Evolutionary conservation across 2,113 vertebrate genomes (phyloP), one percentile per base, ranked within the genome.

Genomic region (Erythrocercus mccallii): DNA sequence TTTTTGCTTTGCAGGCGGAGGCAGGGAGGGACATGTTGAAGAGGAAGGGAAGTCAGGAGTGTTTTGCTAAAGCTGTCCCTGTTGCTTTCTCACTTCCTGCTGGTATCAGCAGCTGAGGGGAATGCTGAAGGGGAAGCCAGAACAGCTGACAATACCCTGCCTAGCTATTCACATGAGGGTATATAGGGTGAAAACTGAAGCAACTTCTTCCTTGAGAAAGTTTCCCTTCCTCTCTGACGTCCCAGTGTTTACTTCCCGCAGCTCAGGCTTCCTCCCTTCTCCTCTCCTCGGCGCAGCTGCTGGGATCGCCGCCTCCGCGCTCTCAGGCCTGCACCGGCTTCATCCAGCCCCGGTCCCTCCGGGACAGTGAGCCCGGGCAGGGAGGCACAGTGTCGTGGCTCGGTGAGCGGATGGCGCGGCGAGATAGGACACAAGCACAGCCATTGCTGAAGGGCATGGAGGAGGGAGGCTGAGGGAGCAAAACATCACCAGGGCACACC

Each of bases 261-360:
- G 20, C 7, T 10, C 35, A 56, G 21, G 10, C 9, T 69, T 28
- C 22, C 40, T 33, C 45, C 47, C 30, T 31, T 28, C 54, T 73
- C 9, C 40, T n/a, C n/a, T 15, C 14, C 19, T 10, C 21, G 9
- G 27, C 0, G 2, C 25, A 35, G 47, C 51, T 70, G 38, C 42
- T 12, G 44, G 42, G 1, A 24, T 15, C 8, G 72, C 22, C 6
- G 0, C 5, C 25, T 10, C 24, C 5, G 25, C 0, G 0, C 17
- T 10, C 7, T 48, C 6, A 2, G 40, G 30, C 38, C 53, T 31
- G 11, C 3, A 0, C 19, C 19, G 33, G 24, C 42, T 24, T 16
- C 83, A 5, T 31, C 16, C 72, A 48, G 40, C 3, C 23, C 33
- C 14, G 2, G 1, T 3, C 9, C 25, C n/a, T 33, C 35, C 17